Percentiles rank a stretch among this genome's conserved stretches.
phyloP scores from a whole-genome alignment of 2,113 vertebrate genomes.

The Sporophila hypoxantha region DNA sequence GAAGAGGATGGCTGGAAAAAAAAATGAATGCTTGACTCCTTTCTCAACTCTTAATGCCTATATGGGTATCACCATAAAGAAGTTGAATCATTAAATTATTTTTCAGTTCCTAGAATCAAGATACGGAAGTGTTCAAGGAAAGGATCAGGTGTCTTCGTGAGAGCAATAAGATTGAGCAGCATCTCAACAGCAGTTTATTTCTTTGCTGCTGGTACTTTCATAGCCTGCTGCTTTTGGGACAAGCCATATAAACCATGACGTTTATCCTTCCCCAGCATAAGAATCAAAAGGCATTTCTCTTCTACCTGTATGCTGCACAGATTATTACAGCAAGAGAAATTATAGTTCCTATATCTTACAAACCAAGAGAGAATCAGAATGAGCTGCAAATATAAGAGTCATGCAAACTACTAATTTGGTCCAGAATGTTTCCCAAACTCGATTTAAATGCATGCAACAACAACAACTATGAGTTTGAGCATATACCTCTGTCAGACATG shows the following conservation, averaged over 20 bases:
- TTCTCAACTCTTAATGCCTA: not conserved
- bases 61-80: not conserved
- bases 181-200: not conserved
- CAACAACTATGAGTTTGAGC: not conserved
- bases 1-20: not conserved
- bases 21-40: not conserved
- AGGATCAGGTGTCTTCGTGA: not conserved
- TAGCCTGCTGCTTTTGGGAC: not conserved
- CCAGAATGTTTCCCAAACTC: not conserved
- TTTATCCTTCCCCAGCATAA: not conserved
- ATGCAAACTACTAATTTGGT: not conserved
- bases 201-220: not conserved
- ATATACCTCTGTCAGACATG: not conserved
- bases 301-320: not conserved
- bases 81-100: not conserved
- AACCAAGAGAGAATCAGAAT: not conserved
- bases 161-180: not conserved
- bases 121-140: not conserved
- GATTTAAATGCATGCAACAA: not conserved
- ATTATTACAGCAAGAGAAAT: not conserved
- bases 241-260: not conserved
- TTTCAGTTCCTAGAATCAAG: not conserved
- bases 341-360: not conserved
- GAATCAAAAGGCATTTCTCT: not conserved
- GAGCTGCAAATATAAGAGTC: not conserved